phyloP scores from a whole-genome alignment of 2,888 invertebrate genomes.

The Crocallis elinguaria region DNA sequence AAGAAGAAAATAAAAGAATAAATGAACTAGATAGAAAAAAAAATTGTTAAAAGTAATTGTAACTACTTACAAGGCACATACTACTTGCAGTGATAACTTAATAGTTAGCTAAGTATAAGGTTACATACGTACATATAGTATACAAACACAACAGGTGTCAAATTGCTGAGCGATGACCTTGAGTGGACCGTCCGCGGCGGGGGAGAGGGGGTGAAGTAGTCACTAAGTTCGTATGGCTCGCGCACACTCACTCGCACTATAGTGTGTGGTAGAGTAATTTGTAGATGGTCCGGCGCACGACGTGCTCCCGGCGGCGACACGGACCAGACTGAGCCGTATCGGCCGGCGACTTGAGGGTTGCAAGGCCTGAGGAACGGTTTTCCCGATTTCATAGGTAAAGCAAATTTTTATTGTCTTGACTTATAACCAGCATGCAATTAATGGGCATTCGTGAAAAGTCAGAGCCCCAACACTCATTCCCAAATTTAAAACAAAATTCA shows the following conservation, averaged over 20 bases:
- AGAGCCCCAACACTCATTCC: too few species aligned
- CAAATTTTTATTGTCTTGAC: neutral
- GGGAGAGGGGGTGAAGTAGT: conserved; percentile 46
- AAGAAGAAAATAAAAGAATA: too few species aligned
- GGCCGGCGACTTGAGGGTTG: conserved; percentile 65
- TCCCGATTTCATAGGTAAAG: conserved; percentile 27
- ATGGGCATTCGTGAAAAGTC: too few species aligned
- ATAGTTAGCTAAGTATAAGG: conserved; percentile 46
- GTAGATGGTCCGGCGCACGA: conserved; percentile 43
- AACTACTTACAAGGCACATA: neutral
- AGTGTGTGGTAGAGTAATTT: conserved; percentile 52
- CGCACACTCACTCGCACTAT: conserved; percentile 73
- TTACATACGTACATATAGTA: conserved; percentile 64
- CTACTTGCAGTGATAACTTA: conserved; percentile 1
- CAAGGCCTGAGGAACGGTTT: conserved; percentile 52
- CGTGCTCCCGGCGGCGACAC: conserved; percentile 57
- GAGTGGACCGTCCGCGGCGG: conserved; percentile 55
- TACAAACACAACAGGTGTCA: conserved; percentile 77
- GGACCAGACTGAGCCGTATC: conserved; percentile 68
- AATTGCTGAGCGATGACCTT: conserved; percentile 71
- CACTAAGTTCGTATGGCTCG: conserved; percentile 61
- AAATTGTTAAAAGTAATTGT: too few species aligned
- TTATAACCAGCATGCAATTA: too few species aligned
- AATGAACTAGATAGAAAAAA: too few species aligned
- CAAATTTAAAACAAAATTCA: too few species aligned